Base-by-base conservation (phyloP, 2,113 vertebrate species). In the Notechis scutatus region DNA sequence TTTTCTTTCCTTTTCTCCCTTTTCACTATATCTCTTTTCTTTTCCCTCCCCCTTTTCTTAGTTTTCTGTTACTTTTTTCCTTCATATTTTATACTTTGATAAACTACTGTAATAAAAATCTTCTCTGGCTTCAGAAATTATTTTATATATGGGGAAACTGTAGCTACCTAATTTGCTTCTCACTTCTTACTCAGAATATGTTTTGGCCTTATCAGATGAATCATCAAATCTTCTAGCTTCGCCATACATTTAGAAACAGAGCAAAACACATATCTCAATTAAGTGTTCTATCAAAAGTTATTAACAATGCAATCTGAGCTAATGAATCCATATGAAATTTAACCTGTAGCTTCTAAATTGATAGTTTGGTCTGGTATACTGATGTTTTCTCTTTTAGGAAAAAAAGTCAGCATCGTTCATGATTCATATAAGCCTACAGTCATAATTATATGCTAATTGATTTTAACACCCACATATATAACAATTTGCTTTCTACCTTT, bases 161-260 rank as follows among this genome's bases (percentile, higher is more conserved):
- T 94, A 81, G 15, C 2, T 94, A 91, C 91, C 64, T n/a, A 95
- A 97, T 96, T 94, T 94, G 87, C 8, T 23, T 21, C 26, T 52
- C 89, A 14, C 95, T 96, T 95, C 95, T 97, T 97, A 94, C 91
- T 94, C 95, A 97, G 95, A 94, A 96, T 94, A 93, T 86, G 90
- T 96, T 96, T 93, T 95, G 96, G 89, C 95, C 97, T 96, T 95
- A 92, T 95, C 96, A 64, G 12, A 54, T 92, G 47, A 64, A 52
- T 98, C 97, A 97, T 95, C 94, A 91, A 91, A 95, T 8, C n/a
- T 12, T 94, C 93, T 93, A 95, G 94, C 92, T 95, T 57, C 88
- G 94, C 47, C 47, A 56, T 11, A 0, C 87, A 95, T 47, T 94
- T 92, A 96, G 94, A 96, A 97, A 91, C 91, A 96, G 93, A 93